phyloP scores from a whole-genome alignment of 2,797 vertebrate genomes.

The Otolemur crassicaudatus region DNA sequence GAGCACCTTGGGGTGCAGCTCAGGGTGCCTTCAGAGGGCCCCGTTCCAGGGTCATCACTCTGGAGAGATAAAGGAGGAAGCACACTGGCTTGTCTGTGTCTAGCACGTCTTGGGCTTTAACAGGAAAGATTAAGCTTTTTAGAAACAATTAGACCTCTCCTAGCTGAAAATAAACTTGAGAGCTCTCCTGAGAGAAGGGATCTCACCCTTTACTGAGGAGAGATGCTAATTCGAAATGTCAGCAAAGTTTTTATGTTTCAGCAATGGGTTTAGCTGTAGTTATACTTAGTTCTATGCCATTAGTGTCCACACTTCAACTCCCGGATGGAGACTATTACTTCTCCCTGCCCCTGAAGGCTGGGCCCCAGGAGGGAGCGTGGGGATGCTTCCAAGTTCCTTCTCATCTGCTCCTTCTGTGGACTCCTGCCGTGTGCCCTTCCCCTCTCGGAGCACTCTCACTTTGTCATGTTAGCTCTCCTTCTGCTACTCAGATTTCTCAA shows the following conservation, averaged over 20 bases:
- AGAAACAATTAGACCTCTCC: constrained; percentile 35
- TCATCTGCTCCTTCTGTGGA: not conserved
- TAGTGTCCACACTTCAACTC: not conserved
- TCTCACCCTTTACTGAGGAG: not conserved
- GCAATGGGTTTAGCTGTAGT: not conserved
- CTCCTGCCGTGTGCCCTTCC: not conserved
- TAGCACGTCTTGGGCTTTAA: not conserved
- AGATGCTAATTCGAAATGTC: not conserved
- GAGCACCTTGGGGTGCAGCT: not conserved
- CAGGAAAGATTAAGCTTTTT: not conserved
- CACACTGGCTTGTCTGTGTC: not conserved
- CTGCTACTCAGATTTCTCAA: not conserved
- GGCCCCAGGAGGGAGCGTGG: not conserved
- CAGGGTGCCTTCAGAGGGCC: not conserved
- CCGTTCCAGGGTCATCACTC: not conserved
- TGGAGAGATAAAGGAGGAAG: not conserved
- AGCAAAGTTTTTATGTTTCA: not conserved
- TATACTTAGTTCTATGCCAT: not conserved
- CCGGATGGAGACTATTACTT: not conserved
- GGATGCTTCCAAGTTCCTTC: not conserved
- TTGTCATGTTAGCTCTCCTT: not conserved
- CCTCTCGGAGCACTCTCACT: not conserved
- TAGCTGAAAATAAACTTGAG: not conserved
- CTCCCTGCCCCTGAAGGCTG: not conserved
- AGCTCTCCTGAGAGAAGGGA: not conserved